These are phyloP conservation scores for Incurvaria masculella DNA, from an alignment of 2,888 invertebrate genomes.

Conservation along the genomic window DNA sequence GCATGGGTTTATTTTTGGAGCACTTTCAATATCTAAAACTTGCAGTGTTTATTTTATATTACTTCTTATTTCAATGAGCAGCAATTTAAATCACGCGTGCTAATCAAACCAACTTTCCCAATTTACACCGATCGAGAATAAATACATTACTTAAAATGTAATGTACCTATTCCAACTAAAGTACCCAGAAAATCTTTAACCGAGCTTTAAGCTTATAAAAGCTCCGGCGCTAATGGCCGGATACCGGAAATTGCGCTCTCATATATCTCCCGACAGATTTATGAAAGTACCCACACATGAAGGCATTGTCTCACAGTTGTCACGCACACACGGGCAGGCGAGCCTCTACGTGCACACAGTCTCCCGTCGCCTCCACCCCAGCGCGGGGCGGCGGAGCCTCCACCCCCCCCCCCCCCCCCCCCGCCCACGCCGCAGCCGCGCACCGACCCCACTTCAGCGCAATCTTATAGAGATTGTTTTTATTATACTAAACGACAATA, in stretches of 20 bases:
- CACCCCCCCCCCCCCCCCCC: not conserved
- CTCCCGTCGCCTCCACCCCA: conserved; percentile 21
- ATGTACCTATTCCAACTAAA: conserved; percentile 58
- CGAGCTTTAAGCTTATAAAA: conserved; percentile 64
- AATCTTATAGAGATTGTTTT: not conserved
- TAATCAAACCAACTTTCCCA: too few species aligned
- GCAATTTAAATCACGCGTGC: too few species aligned
- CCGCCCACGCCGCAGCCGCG: not conserved
- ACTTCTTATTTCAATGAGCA: too few species aligned
- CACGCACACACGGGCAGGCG: conserved; percentile 16
- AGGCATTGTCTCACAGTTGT: conserved; percentile 44
- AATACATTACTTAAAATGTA: conserved; percentile 57
- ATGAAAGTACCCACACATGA: conserved; percentile 75
- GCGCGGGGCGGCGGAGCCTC: not conserved
- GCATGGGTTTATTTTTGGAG: too few species aligned
- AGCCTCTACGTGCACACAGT: conserved; percentile 19
- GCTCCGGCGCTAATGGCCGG: conserved; percentile 75
- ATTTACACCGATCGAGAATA: conserved; percentile 32
- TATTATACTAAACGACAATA: not conserved
- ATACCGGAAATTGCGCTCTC: conserved; percentile 89
- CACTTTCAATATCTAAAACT: too few species aligned
- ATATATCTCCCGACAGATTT: conserved; percentile 88
- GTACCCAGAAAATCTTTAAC: conserved; percentile 59
- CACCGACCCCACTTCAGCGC: not conserved
- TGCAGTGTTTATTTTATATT: too few species aligned